Percentiles rank a stretch among this genome's conserved stretches.
Evolutionary conservation across 1,140 invertebrate genomes (phyloP).

Genomic region (Drosophila kikkawai): DNA sequence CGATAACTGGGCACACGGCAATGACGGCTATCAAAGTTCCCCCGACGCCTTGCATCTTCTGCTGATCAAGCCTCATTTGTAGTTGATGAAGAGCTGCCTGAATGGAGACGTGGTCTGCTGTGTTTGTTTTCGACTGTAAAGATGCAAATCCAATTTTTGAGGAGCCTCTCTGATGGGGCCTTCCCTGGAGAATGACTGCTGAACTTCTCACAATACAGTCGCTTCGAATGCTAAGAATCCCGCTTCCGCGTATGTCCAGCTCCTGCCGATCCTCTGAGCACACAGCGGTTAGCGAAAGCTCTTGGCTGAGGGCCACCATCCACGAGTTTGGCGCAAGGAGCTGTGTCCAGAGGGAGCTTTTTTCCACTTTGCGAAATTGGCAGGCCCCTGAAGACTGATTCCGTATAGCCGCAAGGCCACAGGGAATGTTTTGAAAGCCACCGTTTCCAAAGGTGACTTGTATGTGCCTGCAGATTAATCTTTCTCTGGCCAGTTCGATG

Average conservation of each 20-base stretch:
- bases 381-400: constrained; percentile 1
- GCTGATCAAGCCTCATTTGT: not conserved
- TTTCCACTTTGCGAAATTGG: not conserved
- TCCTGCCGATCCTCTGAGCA: constrained; percentile 29
- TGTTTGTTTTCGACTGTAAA: not conserved
- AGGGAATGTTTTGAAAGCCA: not conserved
- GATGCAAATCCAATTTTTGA: constrained; percentile 10
- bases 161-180: not conserved
- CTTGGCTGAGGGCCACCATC: constrained; percentile 28
- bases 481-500: constrained; percentile 7
- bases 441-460: constrained; percentile 12
- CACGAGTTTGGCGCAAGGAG: constrained; percentile 27
- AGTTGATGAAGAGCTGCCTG: not conserved
- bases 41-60: not conserved
- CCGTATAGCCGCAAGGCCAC: constrained; percentile 17
- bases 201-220: constrained; percentile 27
- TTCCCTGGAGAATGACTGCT: constrained; percentile 8
- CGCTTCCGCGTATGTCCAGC: constrained; percentile 19
- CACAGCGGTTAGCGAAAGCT: constrained; percentile 14
- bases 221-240: constrained; percentile 14
- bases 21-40: constrained; percentile 1
- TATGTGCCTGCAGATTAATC: constrained; percentile 5
- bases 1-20: constrained; percentile 3
- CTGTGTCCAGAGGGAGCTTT: constrained; percentile 17
- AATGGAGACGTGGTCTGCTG: not conserved